Evolutionary conservation across 2,113 vertebrate species (phyloP), one percentile per base, ranked within the genome.

Genomic region (Otolemur garnettii): DNA sequence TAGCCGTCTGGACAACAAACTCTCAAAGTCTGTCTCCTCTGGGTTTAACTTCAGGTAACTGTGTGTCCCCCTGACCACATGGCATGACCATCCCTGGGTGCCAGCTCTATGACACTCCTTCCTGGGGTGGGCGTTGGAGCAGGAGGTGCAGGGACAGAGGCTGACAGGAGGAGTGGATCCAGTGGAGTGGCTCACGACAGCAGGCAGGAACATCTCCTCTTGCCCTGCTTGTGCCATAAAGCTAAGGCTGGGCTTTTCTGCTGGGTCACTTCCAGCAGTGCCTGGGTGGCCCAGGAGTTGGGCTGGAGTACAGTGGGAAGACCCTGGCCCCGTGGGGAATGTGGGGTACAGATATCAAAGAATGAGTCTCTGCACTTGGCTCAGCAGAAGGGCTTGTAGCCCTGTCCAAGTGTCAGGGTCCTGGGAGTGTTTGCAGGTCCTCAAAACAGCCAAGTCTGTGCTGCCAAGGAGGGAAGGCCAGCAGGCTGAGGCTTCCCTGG

Each of bases 21-120:
- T 97, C 89, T 98, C 98, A 95, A 98, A 98, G 45, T 98, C 99
- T 0, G 45, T 99, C 84, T 99, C 99, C 91, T 99, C 99, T 0
- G 99, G 99, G 38, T 99, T 99, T 98, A 99, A 99, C 98, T 99
- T 99, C 99, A 99, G 99, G 99, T 99, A 97, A 68, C 60, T 74
- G 71, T 3, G 2, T 22, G 74, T 87, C 72, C 60, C 1, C 1
- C 12, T 0, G 22, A 5, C 21, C 33, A 7, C 15, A 10, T 57
- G 71, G 74, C 38, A 8, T 69, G 77, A 57, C 60, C 26, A 64
- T 59, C 33, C 53, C 88, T 75, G 81, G 83, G 59, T 38, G 30
- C 28, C 15, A 21, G 57, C 2, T 0, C 6, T 24, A 1, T 85
- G 83, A 80, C 5, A 28, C 22, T 22, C 60, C 53, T 91, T 85